Evolutionary conservation across 2,888 invertebrate genomes (phyloP), one percentile per base, ranked within the genome.

Genomic region (Gibbula magus): DNA sequence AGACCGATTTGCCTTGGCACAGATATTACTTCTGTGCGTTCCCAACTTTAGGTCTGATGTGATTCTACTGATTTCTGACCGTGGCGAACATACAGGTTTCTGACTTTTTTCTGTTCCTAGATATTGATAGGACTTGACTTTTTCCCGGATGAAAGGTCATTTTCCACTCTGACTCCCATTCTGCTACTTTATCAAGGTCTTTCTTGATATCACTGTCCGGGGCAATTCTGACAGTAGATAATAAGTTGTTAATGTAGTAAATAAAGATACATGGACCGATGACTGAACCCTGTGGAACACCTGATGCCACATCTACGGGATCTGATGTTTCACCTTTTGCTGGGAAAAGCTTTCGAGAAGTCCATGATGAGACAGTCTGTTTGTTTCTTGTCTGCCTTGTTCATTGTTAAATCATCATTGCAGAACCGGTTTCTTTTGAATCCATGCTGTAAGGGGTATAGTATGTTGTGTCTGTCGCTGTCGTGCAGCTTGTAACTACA

Each of bases 281-380:
- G 54, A 54, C 54, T 3, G 54, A 54, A 4, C 54, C 54, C 54
- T 54, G 54, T n/a, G 54, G 54, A 4, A 54, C 54, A 4, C 54
- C 54, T 54, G 54, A 54, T 22, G n/a, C 54, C 22, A 54, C 54
- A 3, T n/a, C 20, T n/a, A 54, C 54, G 13, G 22, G 13, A 16
- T 51, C 74, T 18, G 74, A 74, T 20, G n/a, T 74, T 74, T n/a
- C n/a, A 7, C 74, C 52, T 7, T 74, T 20, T 8, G 45, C 74
- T 10, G 45, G 45, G 20, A 74, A 78, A 78, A 39, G 78, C 78
- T 70, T 78, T 78, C 4, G 66, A 35, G 45, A 87, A 86, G 75
- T 87, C 85, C 18, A 81, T 61, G 13, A 84, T 45, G 20, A 86
- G 74, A 22, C 77, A 56, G 67, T 87, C 85, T 53, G 82, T 79